A percentile compares a stretch with the other conserved stretches of the same genome.
Conservation (phyloP, 2,113 vertebrate genomes). For the Oreochromis spilurus region DNA sequence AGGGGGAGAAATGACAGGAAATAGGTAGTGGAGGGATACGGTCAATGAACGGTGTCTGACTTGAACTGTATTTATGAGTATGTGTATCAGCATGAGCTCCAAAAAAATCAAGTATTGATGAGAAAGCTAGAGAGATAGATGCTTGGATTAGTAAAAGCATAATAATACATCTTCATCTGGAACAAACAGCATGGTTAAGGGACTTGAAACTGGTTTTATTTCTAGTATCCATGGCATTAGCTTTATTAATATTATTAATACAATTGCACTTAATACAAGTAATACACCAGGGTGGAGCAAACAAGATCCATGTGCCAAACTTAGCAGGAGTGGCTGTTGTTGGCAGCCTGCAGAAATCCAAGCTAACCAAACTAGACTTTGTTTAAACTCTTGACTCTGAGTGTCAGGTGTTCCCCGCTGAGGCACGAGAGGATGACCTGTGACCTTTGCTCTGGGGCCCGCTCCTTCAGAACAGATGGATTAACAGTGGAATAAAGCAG, state of each 20-base stretch:
- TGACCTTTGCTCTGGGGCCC: slow-evolving; percentile 6
- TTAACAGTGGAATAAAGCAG: background rate
- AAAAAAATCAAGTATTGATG: background rate
- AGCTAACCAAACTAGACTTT: slow-evolving; percentile 28
- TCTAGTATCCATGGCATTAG: background rate
- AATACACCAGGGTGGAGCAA: background rate
- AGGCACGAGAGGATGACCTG: background rate
- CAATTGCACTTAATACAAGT: background rate
- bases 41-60: background rate
- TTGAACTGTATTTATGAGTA: background rate
- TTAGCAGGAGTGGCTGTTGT: background rate
- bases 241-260: background rate
- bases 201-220: background rate
- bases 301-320: background rate
- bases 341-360: background rate
- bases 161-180: background rate
- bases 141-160: background rate
- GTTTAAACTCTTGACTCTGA: slow-evolving; percentile 54
- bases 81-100: background rate
- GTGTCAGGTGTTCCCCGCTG: slow-evolving; percentile 37
- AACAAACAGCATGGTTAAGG: background rate
- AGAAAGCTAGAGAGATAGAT: background rate
- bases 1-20: background rate
- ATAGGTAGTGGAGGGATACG: background rate
- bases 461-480: background rate